Evolutionary conservation across 2,888 invertebrate species (phyloP).

Genomic region (Troides aeacus): DNA sequence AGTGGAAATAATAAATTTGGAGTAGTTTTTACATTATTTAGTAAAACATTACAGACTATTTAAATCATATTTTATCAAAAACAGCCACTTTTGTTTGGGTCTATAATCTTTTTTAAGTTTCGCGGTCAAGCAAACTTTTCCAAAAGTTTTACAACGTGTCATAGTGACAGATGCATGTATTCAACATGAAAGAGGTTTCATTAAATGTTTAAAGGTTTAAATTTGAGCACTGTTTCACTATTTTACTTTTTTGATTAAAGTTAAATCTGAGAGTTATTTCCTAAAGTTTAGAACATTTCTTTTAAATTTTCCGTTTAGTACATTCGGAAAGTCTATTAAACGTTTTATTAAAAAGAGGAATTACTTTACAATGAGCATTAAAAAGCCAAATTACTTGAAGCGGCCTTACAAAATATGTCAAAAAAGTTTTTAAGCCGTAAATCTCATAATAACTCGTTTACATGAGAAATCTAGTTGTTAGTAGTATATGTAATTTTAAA

Average conservation of each 20-base stretch:
- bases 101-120: constrained; percentile 19
- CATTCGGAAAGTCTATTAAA: not conserved
- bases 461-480: not conserved
- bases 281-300: not conserved
- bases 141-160: constrained; percentile 26
- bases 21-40: not conserved
- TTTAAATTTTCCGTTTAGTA: not conserved
- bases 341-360: too few species aligned
- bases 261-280: not conserved
- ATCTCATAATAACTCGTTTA: not conserved
- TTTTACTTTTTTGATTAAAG: not conserved
- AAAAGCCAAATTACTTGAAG: constrained; percentile 2
- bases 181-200: constrained; percentile 11
- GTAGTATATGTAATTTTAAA: not conserved
- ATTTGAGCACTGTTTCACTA: not conserved
- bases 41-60: not conserved
- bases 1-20: not conserved
- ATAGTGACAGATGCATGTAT: constrained; percentile 13
- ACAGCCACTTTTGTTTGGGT: constrained; percentile 1
- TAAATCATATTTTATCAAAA: not conserved
- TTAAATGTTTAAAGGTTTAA: not conserved
- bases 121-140: constrained; percentile 24
- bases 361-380: constrained; percentile 5
- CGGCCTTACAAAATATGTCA: not conserved
- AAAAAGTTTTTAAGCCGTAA: not conserved